Evolutionary conservation across 2,113 vertebrate species (phyloP), one percentile per base, ranked within the genome.

Genomic region (Marcusenius ussheri): DNA sequence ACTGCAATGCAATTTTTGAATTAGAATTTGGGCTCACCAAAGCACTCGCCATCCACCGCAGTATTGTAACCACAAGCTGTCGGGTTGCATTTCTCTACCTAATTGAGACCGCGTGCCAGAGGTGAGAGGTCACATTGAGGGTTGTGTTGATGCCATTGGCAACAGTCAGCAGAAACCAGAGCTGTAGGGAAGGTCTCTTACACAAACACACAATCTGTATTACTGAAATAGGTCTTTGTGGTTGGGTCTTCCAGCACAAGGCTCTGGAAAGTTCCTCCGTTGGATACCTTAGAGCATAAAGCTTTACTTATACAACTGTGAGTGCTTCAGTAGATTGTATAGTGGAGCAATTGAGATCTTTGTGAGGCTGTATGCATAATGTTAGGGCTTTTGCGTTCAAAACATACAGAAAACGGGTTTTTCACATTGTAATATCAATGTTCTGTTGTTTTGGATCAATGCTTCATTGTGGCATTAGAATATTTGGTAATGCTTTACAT

Each of bases 151-250:
- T 46, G 45, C 21, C 45, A 84, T 42, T 84, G 83, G 39, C 45
- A 47, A 19, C 42, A 84, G 45, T 24, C 83, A 84, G 45, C 83
- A n/a, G 83, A 84, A 84, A 84, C 39, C 19, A 47, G 83, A 45
- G 15, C 83, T 84, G 21, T 47, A 84, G 45, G 83, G 45, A 84
- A 46, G 83, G 19, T 84, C 45, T 84, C 31, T 83, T 39, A 21
- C 45, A 47, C 83, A 84, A 80, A 39, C 83, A 47, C 80, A 84
- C 45, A 42, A 47, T 84, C 39, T 42, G 42, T 84, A 84, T 84
- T 46, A 24, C 42, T 84, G 45, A 84, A 84, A 84, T 84, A 84
- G 83, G 45, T 84, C 83, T 84, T 84, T 84, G 45, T 84, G 39
- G 83, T 84, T 84, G 39, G 39, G 39, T 84, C 45, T 47, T 47